These are phyloP conservation scores for Odontamblyopus rebecca DNA, from an alignment of 2,797 vertebrate genomes.

Conservation along the genomic window DNA sequence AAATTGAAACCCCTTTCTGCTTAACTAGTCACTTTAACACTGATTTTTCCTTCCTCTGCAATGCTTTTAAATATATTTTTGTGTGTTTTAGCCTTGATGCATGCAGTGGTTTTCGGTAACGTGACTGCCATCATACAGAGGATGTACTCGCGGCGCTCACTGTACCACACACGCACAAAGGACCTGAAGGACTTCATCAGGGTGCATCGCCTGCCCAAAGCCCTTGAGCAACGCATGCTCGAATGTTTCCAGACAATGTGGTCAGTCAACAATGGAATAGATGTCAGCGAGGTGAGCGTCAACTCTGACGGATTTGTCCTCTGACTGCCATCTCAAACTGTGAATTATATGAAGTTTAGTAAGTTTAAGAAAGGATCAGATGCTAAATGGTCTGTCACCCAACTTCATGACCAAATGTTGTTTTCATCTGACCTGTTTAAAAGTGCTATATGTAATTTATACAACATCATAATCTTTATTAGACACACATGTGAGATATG, in stretches of 20 bases:
- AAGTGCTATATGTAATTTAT: neutral
- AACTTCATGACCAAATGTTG: neutral
- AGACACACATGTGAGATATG: neutral
- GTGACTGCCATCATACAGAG: constrained; percentile 79
- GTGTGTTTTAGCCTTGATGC: constrained; percentile 65
- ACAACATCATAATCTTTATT: neutral
- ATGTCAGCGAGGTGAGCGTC: constrained; percentile 71
- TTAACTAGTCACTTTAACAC: constrained; percentile 8
- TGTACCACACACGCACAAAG: constrained; percentile 75
- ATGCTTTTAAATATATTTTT: neutral
- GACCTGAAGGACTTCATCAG: constrained; percentile 77
- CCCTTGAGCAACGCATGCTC: constrained; percentile 90
- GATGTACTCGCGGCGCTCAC: constrained; percentile 73
- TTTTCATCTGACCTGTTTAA: neutral
- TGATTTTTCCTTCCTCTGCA: constrained; percentile 6
- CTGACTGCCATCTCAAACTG: neutral
- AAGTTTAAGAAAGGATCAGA: neutral
- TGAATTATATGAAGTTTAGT: neutral
- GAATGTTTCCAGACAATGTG: constrained; percentile 97
- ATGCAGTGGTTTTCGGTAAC: constrained; percentile 74
- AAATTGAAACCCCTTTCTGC: neutral
- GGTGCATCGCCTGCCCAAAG: constrained; percentile 70
- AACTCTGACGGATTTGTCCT: neutral
- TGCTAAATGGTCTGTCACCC: neutral
- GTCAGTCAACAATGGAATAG: constrained; percentile 96